A percentile compares a stretch with the other conserved stretches of the same genome.
These are phyloP conservation scores for Diploptera punctata DNA, from an alignment of 2,888 invertebrate species.

Conservation along the genomic window DNA sequence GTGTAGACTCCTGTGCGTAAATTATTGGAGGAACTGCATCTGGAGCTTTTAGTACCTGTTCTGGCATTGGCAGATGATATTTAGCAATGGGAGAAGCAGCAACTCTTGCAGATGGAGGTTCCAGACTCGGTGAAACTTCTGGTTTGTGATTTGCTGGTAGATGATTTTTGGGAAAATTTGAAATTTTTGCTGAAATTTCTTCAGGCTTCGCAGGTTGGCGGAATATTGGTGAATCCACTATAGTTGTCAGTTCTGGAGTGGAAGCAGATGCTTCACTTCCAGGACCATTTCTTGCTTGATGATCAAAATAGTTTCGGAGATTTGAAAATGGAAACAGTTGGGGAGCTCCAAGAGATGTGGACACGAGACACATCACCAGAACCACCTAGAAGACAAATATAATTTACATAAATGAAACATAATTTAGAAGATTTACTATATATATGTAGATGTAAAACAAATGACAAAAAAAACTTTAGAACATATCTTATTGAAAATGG, in stretches of 20 bases:
- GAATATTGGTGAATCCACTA: neutral
- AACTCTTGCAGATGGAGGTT: neutral
- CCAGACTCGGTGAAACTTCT: neutral
- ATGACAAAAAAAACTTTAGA: no score
- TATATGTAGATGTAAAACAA: no score
- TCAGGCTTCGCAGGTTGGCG: neutral
- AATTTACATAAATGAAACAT: no score
- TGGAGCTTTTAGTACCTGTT: slow-evolving; percentile 21
- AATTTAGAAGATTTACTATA: no score
- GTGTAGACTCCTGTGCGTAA: neutral
- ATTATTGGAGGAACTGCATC: neutral
- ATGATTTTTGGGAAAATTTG: neutral
- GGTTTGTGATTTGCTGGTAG: slow-evolving; percentile 12
- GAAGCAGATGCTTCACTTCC: neutral
- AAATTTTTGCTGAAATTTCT: neutral
- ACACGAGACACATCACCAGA: slow-evolving; percentile 18
- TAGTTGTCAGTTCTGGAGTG: neutral
- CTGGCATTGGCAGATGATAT: slow-evolving; percentile 1
- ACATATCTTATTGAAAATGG: no score
- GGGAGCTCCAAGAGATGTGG: slow-evolving; percentile 17
- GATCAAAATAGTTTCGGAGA: slow-evolving; percentile 37
- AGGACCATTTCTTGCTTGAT: slow-evolving; percentile 20
- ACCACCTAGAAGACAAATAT: slow-evolving; percentile 14
- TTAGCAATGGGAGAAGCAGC: neutral
- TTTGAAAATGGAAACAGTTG: slow-evolving; percentile 39